Evolutionary conservation across 2,797 vertebrate species (phyloP).

Genomic region (Anas acuta): DNA sequence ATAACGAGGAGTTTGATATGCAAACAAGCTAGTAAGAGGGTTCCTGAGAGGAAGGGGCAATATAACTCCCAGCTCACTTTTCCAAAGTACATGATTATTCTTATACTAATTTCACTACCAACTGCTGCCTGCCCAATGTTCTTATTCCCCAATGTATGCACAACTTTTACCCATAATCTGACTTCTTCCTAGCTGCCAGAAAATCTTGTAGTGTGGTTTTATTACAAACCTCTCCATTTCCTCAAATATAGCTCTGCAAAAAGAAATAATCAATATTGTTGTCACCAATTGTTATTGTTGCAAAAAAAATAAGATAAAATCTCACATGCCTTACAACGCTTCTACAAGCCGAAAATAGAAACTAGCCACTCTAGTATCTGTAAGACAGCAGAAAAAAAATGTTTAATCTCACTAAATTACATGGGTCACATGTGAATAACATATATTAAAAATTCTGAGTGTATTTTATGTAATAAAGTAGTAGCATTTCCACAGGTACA

Average conservation of each 20-base stretch:
- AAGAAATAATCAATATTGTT: not conserved
- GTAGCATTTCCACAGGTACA: not conserved
- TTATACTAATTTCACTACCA: not conserved
- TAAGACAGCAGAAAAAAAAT: not conserved
- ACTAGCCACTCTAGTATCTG: not conserved
- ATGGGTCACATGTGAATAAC: not conserved
- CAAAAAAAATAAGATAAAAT: not conserved
- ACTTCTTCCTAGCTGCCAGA: not conserved
- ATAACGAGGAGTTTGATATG: not conserved
- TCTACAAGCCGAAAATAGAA: not conserved
- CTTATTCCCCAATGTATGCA: not conserved
- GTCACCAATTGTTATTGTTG: not conserved
- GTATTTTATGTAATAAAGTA: not conserved
- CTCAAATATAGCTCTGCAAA: not conserved
- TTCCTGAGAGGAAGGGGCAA: not conserved
- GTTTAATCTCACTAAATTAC: not conserved
- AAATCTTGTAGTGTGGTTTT: not conserved
- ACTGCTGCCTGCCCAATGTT: not conserved
- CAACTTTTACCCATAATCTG: not conserved
- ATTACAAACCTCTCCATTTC: not conserved
- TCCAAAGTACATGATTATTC: not conserved
- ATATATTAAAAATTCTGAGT: not conserved
- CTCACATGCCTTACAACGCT: not conserved
- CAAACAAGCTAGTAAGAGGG: not conserved
- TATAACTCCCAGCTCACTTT: not conserved